phyloP scores from a whole-genome alignment of 2,888 invertebrate genomes.

The Tetanocera ferruginea region DNA sequence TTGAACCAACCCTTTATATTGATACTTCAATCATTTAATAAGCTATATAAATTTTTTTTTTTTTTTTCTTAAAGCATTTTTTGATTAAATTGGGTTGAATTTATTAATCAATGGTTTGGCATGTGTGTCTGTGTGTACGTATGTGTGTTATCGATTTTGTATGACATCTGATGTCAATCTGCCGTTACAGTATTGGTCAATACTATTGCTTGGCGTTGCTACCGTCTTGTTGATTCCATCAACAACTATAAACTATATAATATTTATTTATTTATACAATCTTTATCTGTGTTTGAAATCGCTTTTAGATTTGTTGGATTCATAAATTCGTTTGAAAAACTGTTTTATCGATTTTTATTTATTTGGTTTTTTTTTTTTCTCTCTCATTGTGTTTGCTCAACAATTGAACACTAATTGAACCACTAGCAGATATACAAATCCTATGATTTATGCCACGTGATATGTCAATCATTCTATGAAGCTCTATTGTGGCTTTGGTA shows the following conservation, averaged over 20 bases:
- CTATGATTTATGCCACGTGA: constrained; percentile 6
- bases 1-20: no score
- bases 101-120: neutral
- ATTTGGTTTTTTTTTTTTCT: neutral
- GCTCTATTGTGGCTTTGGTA: no score
- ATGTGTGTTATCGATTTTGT: neutral
- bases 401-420: neutral
- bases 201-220: neutral
- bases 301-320: neutral
- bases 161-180: constrained; percentile 11
- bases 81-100: neutral
- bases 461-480: neutral
- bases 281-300: neutral
- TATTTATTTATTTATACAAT: neutral
- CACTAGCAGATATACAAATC: neutral
- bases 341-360: no score
- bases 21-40: no score
- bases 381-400: neutral
- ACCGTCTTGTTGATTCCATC: neutral
- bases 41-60: neutral
- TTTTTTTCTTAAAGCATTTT: neutral
- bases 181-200: neutral
- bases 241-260: neutral
- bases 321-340: neutral
- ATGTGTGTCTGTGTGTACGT: neutral